A percentile compares a stretch with the other conserved stretches of the same genome.
Evolutionary conservation across 92 coral and sea anemone genomes (phyloP).

Genomic region (Bergia sp.): DNA sequence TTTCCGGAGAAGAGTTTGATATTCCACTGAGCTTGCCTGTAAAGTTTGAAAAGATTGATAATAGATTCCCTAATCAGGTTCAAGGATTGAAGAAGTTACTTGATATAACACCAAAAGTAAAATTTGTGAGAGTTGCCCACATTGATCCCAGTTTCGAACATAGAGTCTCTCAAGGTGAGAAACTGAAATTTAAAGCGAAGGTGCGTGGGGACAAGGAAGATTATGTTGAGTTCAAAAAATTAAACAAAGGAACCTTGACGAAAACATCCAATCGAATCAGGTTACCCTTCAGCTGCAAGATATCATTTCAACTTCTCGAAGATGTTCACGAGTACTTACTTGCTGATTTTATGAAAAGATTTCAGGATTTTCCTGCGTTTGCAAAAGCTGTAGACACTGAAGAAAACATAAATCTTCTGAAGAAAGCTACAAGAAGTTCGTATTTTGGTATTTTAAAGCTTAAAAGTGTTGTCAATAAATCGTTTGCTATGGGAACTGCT

Average conservation of each 20-base stretch:
- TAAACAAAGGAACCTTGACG: background rate
- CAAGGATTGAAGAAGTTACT: background rate
- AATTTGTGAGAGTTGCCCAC: conserved; percentile 11
- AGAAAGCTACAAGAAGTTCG: background rate
- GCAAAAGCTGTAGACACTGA: conserved; percentile 22
- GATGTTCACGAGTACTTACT: conserved; percentile 9
- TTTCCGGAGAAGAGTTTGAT: conserved; percentile 24
- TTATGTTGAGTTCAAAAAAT: background rate
- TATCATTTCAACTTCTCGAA: background rate
- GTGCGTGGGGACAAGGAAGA: conserved; percentile 1
- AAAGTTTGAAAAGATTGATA: conserved; percentile 17
- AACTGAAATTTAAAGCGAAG: conserved; percentile 7
- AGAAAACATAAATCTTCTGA: conserved; percentile 16
- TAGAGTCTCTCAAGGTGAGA: conserved; percentile 22
- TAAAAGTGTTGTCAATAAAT: background rate
- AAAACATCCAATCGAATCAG: background rate
- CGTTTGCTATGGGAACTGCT: conserved; percentile 24
- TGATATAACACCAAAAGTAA: background rate
- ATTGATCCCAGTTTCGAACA: background rate
- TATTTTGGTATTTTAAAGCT: conserved; percentile 20
- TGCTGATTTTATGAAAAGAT: conserved; percentile 11
- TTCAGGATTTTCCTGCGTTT: conserved; percentile 14
- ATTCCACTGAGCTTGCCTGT: conserved; percentile 26
- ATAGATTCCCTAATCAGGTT: background rate
- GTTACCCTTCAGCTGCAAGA: conserved; percentile 26